Percentiles rank a stretch among this genome's conserved stretches.
These are phyloP conservation scores for Fulmarus glacialis DNA, from an alignment of 2,113 vertebrate genomes.

Conservation along the genomic window DNA sequence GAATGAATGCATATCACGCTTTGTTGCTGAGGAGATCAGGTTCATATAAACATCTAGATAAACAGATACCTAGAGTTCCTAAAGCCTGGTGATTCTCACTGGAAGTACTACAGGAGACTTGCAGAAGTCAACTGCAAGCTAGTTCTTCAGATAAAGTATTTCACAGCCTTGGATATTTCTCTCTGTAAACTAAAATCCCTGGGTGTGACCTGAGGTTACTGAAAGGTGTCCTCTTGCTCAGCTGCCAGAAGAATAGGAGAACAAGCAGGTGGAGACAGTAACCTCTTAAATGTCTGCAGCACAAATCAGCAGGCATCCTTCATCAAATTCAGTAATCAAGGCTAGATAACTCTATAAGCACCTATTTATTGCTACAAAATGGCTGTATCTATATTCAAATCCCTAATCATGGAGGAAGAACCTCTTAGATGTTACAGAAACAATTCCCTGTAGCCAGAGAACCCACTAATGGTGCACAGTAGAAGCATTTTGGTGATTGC, in stretches of 20 bases:
- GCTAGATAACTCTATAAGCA: neutral
- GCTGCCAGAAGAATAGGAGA: neutral
- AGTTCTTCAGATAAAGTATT: neutral
- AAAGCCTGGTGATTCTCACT: neutral
- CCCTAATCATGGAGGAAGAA: neutral
- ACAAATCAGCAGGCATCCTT: neutral
- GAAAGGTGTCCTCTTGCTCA: neutral
- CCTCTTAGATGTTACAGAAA: neutral
- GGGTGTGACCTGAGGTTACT: neutral
- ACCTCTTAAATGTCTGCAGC: neutral
- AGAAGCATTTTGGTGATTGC: neutral
- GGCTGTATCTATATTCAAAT: neutral
- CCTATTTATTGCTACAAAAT: neutral
- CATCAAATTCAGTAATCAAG: neutral
- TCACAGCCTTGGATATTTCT: neutral
- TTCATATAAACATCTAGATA: neutral
- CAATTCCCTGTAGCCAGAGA: neutral
- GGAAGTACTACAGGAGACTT: neutral
- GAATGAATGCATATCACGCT: neutral
- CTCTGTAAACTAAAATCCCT: neutral
- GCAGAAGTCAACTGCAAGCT: neutral
- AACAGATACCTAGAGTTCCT: neutral
- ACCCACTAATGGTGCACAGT: neutral
- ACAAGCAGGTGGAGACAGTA: neutral
- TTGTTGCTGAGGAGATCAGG: neutral